phyloP scores from a whole-genome alignment of 2,888 invertebrate genomes.

The Formica aserva region DNA sequence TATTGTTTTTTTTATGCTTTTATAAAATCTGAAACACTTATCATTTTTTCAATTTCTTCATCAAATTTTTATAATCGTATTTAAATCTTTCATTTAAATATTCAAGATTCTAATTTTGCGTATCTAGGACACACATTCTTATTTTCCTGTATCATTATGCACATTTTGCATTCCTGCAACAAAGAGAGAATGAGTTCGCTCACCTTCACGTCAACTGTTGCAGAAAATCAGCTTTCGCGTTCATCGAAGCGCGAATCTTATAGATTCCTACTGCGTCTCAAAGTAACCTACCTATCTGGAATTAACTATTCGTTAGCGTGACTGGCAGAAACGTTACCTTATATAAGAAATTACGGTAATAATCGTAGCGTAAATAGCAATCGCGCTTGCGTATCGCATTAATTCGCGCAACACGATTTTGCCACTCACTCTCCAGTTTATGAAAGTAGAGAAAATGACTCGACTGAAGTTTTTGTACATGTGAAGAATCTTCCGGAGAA shows the following conservation, averaged over 20 bases:
- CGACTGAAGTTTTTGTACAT: not conserved
- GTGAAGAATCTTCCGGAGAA: not conserved
- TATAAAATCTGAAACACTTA: not conserved
- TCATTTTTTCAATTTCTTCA: not conserved
- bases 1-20: not conserved
- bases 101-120: not conserved
- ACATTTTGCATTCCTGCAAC: slow-evolving; percentile 10
- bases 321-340: slow-evolving; percentile 39
- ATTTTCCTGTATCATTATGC: not conserved
- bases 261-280: slow-evolving; percentile 32
- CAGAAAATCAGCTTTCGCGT: slow-evolving; percentile 42
- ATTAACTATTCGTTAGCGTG: slow-evolving; percentile 43
- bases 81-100: not conserved
- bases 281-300: slow-evolving; percentile 21
- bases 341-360: slow-evolving; percentile 53
- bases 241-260: slow-evolving; percentile 42
- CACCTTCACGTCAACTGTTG: slow-evolving; percentile 36
- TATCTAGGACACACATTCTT: not conserved
- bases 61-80: not conserved
- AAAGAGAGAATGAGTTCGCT: slow-evolving; percentile 40
- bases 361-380: slow-evolving; percentile 45
- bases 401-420: slow-evolving; percentile 34
- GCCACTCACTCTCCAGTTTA: slow-evolving; percentile 36
- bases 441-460: slow-evolving; percentile 17
- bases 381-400: slow-evolving; percentile 46